These are phyloP conservation scores for Eriocheir sinensis DNA, from an alignment of 1,140 invertebrate species.

Conservation along the genomic window DNA sequence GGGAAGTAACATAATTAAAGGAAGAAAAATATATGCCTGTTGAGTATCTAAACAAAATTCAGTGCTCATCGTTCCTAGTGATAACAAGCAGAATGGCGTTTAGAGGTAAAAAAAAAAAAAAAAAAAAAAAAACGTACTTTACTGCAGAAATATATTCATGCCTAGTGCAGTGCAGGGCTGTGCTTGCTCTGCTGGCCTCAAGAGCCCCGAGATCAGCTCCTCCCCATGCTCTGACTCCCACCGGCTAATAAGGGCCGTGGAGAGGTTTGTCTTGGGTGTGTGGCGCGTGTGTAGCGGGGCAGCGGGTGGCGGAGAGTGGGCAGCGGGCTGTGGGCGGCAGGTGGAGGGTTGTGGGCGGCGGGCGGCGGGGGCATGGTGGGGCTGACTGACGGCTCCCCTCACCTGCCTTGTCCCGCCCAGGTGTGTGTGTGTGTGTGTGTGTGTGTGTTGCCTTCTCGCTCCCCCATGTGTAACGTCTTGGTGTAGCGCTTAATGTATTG, in stretches of 20 bases:
- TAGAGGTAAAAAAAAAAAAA: too few relatives aligned
- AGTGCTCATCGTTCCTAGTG: too few relatives aligned
- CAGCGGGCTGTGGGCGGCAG: too few relatives aligned
- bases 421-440: slow-evolving; percentile 21
- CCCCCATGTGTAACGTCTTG: neutral
- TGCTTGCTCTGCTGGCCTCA: neutral
- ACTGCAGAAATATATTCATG: neutral
- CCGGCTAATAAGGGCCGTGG: neutral
- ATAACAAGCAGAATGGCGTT: too few relatives aligned
- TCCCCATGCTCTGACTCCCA: neutral
- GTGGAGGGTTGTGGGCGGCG: too few relatives aligned
- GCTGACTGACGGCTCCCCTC: neutral
- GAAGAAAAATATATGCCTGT: too few relatives aligned
- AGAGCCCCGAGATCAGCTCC: neutral
- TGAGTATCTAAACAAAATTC: too few relatives aligned
- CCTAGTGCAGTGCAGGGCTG: neutral
- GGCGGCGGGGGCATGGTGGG: neutral
- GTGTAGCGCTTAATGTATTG: neutral
- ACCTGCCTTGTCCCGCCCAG: neutral
- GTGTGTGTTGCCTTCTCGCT: too few relatives aligned
- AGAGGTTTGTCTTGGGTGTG: slow-evolving; percentile 22
- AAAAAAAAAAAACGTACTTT: too few relatives aligned
- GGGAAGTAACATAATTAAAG: too few relatives aligned
- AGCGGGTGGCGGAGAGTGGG: neutral
- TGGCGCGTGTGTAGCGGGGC: neutral